phyloP scores from a whole-genome alignment of 2,888 invertebrate genomes.

The Agelastica alni region DNA sequence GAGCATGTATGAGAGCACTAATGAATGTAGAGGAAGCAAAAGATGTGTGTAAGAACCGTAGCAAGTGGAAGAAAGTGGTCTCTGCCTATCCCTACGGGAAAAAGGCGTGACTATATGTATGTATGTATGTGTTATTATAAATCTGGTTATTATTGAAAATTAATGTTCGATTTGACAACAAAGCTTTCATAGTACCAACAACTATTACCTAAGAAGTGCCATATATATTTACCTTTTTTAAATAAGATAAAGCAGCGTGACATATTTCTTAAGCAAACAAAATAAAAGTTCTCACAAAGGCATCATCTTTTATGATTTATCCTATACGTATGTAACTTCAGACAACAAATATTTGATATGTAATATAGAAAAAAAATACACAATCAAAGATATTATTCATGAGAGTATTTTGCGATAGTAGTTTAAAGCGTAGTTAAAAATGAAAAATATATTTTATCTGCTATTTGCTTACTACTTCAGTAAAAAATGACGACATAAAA shows the following conservation, averaged over 20 bases:
- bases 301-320: slow-evolving; percentile 14
- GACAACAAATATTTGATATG: slow-evolving; percentile 32
- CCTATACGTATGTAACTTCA: slow-evolving; percentile 21
- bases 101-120: no score
- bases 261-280: slow-evolving; percentile 28
- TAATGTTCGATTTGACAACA: no score
- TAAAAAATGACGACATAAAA: no score
- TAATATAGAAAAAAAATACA: slow-evolving; percentile 4
- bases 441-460: background rate
- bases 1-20: no score
- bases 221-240: slow-evolving; percentile 20
- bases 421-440: background rate
- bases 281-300: slow-evolving; percentile 27
- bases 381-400: background rate
- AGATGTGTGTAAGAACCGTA: no score
- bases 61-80: no score
- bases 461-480: background rate
- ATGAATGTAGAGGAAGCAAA: no score
- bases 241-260: slow-evolving; percentile 28
- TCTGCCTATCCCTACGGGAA: no score
- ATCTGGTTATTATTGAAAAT: no score
- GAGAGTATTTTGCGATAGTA: slow-evolving; percentile 6
- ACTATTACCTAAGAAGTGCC: no score
- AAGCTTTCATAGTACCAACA: no score
- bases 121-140: no score